These are phyloP conservation scores for Leptodactylus fallax DNA, from an alignment of 2,797 vertebrate species.

Conservation along the genomic window DNA sequence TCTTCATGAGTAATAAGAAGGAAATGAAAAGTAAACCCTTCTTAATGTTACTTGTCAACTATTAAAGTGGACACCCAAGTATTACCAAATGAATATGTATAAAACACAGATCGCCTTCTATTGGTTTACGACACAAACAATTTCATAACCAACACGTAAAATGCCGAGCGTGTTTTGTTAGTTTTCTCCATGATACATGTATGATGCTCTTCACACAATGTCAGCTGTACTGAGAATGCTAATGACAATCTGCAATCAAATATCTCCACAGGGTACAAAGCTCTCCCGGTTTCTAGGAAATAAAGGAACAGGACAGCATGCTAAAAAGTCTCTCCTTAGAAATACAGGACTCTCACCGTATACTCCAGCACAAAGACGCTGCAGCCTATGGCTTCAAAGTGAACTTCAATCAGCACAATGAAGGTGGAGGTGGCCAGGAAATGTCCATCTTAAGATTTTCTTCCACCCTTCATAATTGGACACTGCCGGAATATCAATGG, in stretches of 20 bases:
- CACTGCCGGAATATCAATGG: constrained; percentile 10
- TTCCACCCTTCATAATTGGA: constrained; percentile 25
- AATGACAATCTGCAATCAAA: constrained; percentile 60
- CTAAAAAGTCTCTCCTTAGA: constrained; percentile 25
- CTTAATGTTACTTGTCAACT: background rate
- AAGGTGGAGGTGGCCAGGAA: constrained; percentile 16
- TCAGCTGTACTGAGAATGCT: constrained; percentile 36
- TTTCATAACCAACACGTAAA: background rate
- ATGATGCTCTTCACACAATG: constrained; percentile 43
- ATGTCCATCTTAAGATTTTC: constrained; percentile 17
- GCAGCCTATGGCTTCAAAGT: constrained; percentile 12
- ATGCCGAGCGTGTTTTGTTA: background rate
- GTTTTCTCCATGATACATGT: background rate
- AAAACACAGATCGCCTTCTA: no score
- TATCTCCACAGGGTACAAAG: constrained; percentile 59
- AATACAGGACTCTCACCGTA: background rate
- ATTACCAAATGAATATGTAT: background rate
- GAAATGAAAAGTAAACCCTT: background rate
- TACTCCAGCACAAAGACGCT: background rate
- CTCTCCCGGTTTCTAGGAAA: constrained; percentile 35
- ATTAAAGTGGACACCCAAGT: background rate
- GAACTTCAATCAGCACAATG: background rate
- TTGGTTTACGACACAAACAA: background rate
- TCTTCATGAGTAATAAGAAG: background rate
- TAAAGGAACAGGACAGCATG: constrained; percentile 48